Percentiles rank a stretch among this genome's conserved stretches.
These are phyloP conservation scores for Carcina quercana DNA, from an alignment of 2,888 invertebrate species.

Conservation along the genomic window DNA sequence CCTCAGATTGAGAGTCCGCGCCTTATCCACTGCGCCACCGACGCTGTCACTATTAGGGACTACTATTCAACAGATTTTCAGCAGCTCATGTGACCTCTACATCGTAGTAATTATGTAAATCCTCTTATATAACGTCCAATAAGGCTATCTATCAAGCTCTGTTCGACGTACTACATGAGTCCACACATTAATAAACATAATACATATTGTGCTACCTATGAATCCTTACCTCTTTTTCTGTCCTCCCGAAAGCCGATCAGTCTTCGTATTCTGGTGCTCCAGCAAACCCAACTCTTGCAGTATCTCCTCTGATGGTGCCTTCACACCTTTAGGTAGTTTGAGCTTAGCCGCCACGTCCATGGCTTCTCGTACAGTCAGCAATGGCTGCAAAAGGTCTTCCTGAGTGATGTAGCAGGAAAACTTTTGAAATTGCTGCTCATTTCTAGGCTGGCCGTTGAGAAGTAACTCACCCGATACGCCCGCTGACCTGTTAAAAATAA, in stretches of 20 bases:
- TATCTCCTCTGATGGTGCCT: conserved; percentile 66
- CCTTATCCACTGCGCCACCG: too few relatives aligned
- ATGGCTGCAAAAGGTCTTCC: conserved; percentile 81
- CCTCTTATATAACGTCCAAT: too few relatives aligned
- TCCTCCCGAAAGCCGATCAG: conserved; percentile 81
- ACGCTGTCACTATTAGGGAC: too few relatives aligned
- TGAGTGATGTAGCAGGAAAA: conserved; percentile 89
- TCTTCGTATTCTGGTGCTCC: conserved; percentile 77
- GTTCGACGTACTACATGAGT: too few relatives aligned
- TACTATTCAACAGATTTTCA: too few relatives aligned
- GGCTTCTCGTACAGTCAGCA: conserved; percentile 82
- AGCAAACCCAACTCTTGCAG: conserved; percentile 77
- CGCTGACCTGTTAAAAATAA: conserved; percentile 59
- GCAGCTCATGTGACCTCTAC: too few relatives aligned
- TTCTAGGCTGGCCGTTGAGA: conserved; percentile 78
- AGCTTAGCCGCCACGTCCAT: conserved; percentile 86
- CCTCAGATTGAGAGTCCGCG: too few relatives aligned
- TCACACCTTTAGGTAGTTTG: conserved; percentile 76
- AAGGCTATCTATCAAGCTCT: too few relatives aligned
- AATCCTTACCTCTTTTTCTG: conserved; percentile 82
- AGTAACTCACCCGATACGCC: conserved; percentile 80
- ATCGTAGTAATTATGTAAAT: too few relatives aligned
- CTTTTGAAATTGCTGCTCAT: conserved; percentile 78
- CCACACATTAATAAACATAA: too few relatives aligned
- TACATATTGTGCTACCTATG: too few relatives aligned